These are phyloP conservation scores for Cerastis rubricosa DNA, from an alignment of 2,888 invertebrate genomes.

Conservation along the genomic window DNA sequence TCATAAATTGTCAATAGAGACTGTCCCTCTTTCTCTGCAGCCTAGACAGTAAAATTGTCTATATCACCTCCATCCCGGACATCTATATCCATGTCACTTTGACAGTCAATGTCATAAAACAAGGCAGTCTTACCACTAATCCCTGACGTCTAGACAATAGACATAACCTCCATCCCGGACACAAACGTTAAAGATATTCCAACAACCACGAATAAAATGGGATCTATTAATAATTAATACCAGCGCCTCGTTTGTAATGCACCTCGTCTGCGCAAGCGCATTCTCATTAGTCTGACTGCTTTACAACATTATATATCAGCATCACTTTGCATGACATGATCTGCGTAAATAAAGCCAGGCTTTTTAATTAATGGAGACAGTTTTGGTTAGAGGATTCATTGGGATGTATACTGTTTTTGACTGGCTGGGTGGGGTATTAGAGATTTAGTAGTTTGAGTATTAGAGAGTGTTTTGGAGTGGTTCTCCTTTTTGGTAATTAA, in stretches of 20 bases:
- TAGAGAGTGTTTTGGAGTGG: neutral
- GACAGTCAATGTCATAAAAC: neutral
- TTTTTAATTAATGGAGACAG: conserved; percentile 60
- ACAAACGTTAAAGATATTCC: conserved; percentile 40
- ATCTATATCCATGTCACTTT: neutral
- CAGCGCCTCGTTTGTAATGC: conserved; percentile 61
- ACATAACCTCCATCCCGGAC: conserved; percentile 35
- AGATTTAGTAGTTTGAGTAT: conserved; percentile 1
- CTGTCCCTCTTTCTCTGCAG: neutral
- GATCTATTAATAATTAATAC: conserved; percentile 67
- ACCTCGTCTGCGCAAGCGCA: conserved; percentile 71
- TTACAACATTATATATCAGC: conserved; percentile 81
- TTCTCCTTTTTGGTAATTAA: neutral
- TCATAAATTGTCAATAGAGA: too few relatives aligned
- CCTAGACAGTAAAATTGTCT: neutral
- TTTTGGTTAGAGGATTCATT: conserved; percentile 40
- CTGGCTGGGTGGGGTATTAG: conserved; percentile 32
- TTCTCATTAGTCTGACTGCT: conserved; percentile 81
- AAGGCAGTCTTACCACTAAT: neutral
- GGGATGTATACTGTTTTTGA: conserved; percentile 24
- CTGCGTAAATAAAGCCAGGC: conserved; percentile 62
- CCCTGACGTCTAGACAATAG: conserved; percentile 6
- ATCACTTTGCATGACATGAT: conserved; percentile 73
- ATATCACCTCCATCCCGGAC: neutral
- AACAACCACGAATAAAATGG: conserved; percentile 54